These are phyloP conservation scores for Pontoporia blainvillei DNA, from an alignment of 2,113 vertebrate species.

Conservation along the genomic window DNA sequence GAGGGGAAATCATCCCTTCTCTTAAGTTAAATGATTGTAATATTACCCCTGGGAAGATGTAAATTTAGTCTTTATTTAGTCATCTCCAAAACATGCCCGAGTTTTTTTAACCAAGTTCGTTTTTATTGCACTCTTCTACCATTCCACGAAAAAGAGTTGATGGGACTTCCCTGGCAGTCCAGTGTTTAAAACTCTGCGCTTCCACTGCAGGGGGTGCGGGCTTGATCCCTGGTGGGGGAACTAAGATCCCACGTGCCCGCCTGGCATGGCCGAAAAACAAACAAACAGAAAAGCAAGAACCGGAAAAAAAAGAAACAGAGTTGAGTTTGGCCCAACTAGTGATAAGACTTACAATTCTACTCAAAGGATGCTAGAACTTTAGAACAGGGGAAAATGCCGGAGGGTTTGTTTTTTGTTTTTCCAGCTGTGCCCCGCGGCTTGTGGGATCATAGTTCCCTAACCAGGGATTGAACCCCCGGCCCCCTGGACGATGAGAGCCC, in stretches of 20 bases:
- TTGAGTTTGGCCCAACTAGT: not conserved
- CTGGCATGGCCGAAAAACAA: no score
- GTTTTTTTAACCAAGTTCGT: not conserved
- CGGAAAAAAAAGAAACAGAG: not conserved
- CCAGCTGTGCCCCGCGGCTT: no score
- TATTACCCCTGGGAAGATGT: not conserved
- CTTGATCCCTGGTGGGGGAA: no score
- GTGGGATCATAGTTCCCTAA: no score
- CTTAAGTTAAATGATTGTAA: slow-evolving; percentile 5
- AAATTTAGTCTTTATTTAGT: not conserved
- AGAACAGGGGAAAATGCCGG: not conserved
- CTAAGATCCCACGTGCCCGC: no score
- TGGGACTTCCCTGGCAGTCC: no score
- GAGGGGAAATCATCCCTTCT: not conserved
- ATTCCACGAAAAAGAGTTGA: not conserved
- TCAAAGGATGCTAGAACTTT: not conserved
- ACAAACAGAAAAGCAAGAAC: no score
- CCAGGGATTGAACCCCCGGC: no score
- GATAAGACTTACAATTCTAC: not conserved
- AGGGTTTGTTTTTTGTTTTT: not conserved
- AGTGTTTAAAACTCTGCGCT: no score
- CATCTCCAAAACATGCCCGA: not conserved
- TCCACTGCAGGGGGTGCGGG: no score
- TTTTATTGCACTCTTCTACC: not conserved
- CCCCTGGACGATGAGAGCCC: no score